Evolutionary conservation across 1,140 invertebrate species (phyloP), one percentile per base, ranked within the genome.

Genomic region (Semibalanus balanoides): DNA sequence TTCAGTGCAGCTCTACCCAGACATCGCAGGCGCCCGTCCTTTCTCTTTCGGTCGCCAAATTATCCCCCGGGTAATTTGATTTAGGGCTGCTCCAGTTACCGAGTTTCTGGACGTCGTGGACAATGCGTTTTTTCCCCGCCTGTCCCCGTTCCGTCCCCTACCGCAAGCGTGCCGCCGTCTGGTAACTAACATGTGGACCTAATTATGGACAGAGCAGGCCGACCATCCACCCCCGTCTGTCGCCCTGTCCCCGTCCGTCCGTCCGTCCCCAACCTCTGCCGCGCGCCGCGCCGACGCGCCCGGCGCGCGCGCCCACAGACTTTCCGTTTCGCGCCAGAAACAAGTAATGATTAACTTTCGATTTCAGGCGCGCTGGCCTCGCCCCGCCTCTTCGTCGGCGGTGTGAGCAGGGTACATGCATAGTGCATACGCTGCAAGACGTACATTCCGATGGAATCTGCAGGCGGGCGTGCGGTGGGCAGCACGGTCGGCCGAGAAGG

Each of bases 91-190:
- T 64, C 51, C 51, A 64, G 51, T 64, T 64, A 64, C 51, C 51
- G 51, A 64, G 51, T 64, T 64, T 64, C 51, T 64, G 51, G 51
- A 64, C 51, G 51, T 40, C 51, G 22, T 1, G 22, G 51, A 64
- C 51, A 64, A 64, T 64, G 22, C 51, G 51, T 64, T 64, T 64
- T 64, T 64, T 64, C 51, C 51, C 22, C 51, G 51, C 7, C 51
- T 64, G 51, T 64, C 51, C 51, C 51, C 51, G 51, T 64, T 64
- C 22, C 14, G 51, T 64, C 51, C 51, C 51, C 51, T 25, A 64
- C 51, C 51, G 51, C 51, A 64, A 64, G 51, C 51, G 51, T 64
- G 51, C 51, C 51, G 51, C 51, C 51, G 51, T 64, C 51, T 64
- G 22, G 51, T 64, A 14, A 64, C 51, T 25, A 25, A 64, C 51